A percentile compares a stretch with the other conserved stretches of the same genome.
Evolutionary conservation across 2,888 invertebrate species (phyloP).

Genomic region (Monoplex corrugatus): DNA sequence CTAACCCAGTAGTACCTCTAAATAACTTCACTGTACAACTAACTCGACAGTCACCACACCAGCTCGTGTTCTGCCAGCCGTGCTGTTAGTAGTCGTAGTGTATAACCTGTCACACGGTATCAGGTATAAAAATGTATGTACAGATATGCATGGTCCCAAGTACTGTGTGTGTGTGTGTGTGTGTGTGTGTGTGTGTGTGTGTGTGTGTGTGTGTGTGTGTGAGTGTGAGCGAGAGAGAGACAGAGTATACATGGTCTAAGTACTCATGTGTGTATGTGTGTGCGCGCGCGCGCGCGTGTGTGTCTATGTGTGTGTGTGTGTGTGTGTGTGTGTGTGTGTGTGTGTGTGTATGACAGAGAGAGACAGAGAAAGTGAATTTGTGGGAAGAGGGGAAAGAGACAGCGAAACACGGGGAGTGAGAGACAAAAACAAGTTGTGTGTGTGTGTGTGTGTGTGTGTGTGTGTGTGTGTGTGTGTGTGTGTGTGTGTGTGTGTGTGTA

Average conservation of each 20-base stretch:
- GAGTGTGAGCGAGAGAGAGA: not conserved
- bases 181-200: constrained; percentile 15
- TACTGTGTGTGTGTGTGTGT: constrained; percentile 23
- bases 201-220: constrained; percentile 4
- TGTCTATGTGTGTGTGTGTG: not conserved
- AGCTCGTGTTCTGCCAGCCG: too few species aligned
- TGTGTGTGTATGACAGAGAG: not conserved
- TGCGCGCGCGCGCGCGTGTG: not conserved
- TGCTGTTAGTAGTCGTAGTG: too few species aligned
- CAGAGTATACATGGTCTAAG: not conserved
- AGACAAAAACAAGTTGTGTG: not conserved
- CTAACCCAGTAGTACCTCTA: too few species aligned
- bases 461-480: too few species aligned
- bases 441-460: too few species aligned
- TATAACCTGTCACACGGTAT: too few species aligned
- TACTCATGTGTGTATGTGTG: not conserved
- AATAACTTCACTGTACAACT: too few species aligned
- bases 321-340: not conserved
- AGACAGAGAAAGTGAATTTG: not conserved
- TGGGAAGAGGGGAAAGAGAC: not conserved
- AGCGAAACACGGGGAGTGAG: not conserved
- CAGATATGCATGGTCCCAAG: not conserved
- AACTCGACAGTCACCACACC: too few species aligned
- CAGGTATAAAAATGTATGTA: too few species aligned
- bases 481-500: too few species aligned